Base-by-base conservation (phyloP, 2,888 invertebrate genomes). In the Sinotaia quadrata region DNA sequence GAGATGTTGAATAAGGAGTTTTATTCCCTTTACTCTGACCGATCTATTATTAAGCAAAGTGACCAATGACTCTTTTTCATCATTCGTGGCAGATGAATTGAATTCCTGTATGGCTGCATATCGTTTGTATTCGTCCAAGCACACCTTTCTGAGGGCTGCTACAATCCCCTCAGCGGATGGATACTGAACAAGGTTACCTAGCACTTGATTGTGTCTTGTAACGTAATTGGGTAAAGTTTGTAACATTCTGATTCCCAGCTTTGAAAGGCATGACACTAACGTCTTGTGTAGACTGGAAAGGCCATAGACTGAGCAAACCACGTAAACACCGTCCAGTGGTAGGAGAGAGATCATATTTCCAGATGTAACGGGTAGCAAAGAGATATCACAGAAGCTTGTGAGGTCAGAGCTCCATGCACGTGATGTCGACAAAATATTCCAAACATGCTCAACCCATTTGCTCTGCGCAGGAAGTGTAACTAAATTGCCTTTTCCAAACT, bases 261-360 rank as follows among this genome's bases (percentile, higher is more conserved):
- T 67, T 29, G 66, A 12, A 36, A 24, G 21, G 36, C 27, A 12
- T 24, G 4, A 4, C 57, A 10, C 63, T 29, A 12, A 69, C 62
- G n/a, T 1, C 3, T 0, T 57, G 31, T 8, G 58, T 8, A 10
- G 41, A 34, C 10, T 29, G 41, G 36, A 70, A 73, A 18, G 2
- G 15, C 34, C 71, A 66, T n/a, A 18, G 29, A 33, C 4, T 56
- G 44, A 29, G 33, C 21, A 24, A 41, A n/a, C 18, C 7, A 65
- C 41, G 44, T 65, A 65, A 4, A 2, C 44, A 21, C 66, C 10
- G 4, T 75, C 75, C 29, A 80, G 60, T 31, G 77, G 56, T 21
- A 61, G 47, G 8, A 84, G 56, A 21, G 37, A 10, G 15, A 58
- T 8, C 0, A 21, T 34, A 8, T 5, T 10, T n/a, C 24, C 37